Percentiles rank a stretch among this genome's conserved stretches.
Evolutionary conservation across 2,113 vertebrate genomes (phyloP).

Genomic region (Octodon degus): DNA sequence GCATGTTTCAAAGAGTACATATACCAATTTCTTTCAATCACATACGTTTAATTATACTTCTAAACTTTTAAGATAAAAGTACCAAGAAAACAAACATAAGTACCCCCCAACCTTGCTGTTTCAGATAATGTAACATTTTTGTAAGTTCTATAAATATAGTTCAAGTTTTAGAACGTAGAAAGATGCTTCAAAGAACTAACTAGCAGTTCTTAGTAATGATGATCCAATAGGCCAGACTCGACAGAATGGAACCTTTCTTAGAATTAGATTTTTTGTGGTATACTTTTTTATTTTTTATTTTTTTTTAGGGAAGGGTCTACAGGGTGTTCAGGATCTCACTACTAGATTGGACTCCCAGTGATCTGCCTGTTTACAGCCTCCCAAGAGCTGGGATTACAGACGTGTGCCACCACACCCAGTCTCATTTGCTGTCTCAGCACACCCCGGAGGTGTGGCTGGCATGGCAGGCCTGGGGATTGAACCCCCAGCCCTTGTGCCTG

Average conservation of each 20-base stretch:
- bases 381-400: no score
- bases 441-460: no score
- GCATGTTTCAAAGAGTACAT: background rate
- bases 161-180: slow-evolving; percentile 80
- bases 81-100: slow-evolving; percentile 71
- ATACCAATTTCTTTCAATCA: slow-evolving; percentile 65
- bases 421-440: no score
- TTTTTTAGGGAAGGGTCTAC: no score
- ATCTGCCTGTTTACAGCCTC: no score
- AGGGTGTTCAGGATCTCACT: no score
- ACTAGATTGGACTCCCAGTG: no score
- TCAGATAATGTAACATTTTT: slow-evolving; percentile 66
- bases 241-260: slow-evolving; percentile 73
- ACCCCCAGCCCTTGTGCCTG: no score
- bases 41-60: slow-evolving; percentile 86
- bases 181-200: slow-evolving; percentile 78
- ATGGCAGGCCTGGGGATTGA: no score
- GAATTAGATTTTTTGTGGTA: slow-evolving; percentile 48
- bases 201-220: slow-evolving; percentile 75
- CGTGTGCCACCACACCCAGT: no score
- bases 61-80: slow-evolving; percentile 75
- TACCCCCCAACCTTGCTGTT: slow-evolving; percentile 76
- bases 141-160: slow-evolving; percentile 80
- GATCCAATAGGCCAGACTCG: slow-evolving; percentile 52
- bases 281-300: no score